A percentile compares a stretch with the other conserved stretches of the same genome.
Conservation (phyloP, 2,113 vertebrate genomes). For the Syngnathus typhle region DNA sequence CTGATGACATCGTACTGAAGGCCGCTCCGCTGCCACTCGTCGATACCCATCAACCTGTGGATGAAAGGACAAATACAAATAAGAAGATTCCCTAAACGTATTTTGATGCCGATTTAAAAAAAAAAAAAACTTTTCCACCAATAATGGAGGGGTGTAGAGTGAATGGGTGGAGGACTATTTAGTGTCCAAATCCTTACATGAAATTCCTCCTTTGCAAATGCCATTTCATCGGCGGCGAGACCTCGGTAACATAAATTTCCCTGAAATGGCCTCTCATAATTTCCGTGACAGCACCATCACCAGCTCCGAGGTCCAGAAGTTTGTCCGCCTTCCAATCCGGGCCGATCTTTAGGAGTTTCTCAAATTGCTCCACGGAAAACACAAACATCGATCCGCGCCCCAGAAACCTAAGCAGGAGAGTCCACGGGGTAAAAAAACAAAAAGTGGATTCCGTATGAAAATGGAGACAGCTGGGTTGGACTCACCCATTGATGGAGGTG, state of each 20-base stretch:
- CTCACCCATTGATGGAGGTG: slow-evolving; percentile 97
- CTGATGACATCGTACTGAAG: slow-evolving; percentile 94
- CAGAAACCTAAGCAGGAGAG: slow-evolving; percentile 74
- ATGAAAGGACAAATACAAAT: neutral
- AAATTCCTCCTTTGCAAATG: slow-evolving; percentile 93
- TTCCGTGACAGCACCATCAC: slow-evolving; percentile 91
- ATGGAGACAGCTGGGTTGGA: neutral
- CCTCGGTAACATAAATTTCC: slow-evolving; percentile 90
- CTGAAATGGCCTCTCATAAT: slow-evolving; percentile 90
- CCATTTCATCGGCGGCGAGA: slow-evolving; percentile 95
- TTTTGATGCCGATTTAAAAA: no score
- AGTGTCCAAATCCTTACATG: slow-evolving; percentile 65
- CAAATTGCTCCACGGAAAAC: slow-evolving; percentile 90
- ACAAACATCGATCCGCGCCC: slow-evolving; percentile 98
- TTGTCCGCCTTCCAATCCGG: slow-evolving; percentile 85
- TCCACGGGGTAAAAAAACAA: neutral
- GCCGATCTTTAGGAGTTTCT: slow-evolving; percentile 79
- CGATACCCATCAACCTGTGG: slow-evolving; percentile 81
- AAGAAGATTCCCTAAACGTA: no score
- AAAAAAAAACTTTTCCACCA: no score
- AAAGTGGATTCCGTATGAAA: neutral
- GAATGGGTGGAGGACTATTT: no score
- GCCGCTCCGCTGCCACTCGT: slow-evolving; percentile 87
- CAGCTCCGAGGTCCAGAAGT: slow-evolving; percentile 93
- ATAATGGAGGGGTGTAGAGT: no score